Percentiles rank a stretch among this genome's conserved stretches.
phyloP scores from a whole-genome alignment of 2,113 vertebrate species.

The Nematolebias whitei region DNA sequence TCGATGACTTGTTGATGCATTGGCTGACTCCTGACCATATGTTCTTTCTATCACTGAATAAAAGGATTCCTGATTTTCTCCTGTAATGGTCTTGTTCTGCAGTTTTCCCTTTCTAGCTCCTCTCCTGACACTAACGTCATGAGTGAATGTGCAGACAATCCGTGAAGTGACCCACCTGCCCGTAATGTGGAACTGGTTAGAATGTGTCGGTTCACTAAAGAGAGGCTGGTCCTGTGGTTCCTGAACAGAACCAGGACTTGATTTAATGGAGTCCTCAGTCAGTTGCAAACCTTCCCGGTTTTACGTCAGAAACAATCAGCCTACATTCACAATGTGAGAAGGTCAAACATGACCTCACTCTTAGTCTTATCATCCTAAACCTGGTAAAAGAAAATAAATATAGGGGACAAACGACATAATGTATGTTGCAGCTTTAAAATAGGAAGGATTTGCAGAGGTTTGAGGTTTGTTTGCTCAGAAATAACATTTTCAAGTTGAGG shows the following conservation, averaged over 20 bases:
- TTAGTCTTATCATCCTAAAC: slow-evolving; percentile 26
- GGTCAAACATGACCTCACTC: slow-evolving; percentile 36
- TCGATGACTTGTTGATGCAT: slow-evolving; percentile 32
- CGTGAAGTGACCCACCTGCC: neutral
- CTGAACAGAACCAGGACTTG: neutral
- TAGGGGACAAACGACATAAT: neutral
- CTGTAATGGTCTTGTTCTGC: slow-evolving; percentile 7
- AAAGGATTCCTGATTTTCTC: slow-evolving; percentile 7
- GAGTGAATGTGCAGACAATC: neutral
- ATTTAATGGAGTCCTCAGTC: neutral
- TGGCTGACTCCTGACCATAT: slow-evolving; percentile 43
- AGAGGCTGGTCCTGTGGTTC: neutral
- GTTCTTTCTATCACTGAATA: slow-evolving; percentile 41
- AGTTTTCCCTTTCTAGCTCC: slow-evolving; percentile 3
- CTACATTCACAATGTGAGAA: slow-evolving; percentile 36
- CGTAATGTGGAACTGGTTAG: neutral
- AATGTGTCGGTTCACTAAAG: neutral
- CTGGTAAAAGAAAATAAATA: slow-evolving; percentile 5
- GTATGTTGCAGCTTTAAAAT: neutral
- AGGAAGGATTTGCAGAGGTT: neutral
- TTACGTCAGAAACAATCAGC: slow-evolving; percentile 48
- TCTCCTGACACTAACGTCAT: neutral
- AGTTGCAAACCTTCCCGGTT: neutral
- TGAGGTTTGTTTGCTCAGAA: too few relatives aligned
- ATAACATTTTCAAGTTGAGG: too few relatives aligned